Percentiles rank a stretch among this genome's conserved stretches.
Conservation (phyloP, 2,888 invertebrate species). For the Pristionchus maxplancki region DNA sequence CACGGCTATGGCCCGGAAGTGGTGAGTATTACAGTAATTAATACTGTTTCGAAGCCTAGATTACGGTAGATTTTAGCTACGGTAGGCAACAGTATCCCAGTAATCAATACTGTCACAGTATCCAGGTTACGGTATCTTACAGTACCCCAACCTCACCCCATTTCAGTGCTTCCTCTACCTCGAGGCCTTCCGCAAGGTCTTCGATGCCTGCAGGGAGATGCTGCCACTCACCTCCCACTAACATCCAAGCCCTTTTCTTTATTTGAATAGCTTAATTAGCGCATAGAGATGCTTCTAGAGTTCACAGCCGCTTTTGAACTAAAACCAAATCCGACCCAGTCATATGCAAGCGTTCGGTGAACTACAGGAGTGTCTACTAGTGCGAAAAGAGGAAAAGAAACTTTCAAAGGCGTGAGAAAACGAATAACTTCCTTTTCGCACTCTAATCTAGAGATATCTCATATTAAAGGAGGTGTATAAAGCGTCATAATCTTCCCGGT, state of each 20-base stretch:
- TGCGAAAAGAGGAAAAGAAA: too few relatives aligned
- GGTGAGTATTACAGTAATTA: conserved; percentile 1
- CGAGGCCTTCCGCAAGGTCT: neutral
- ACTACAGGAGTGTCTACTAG: too few relatives aligned
- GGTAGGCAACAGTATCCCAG: neutral
- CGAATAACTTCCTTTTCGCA: too few relatives aligned
- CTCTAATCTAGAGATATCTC: too few relatives aligned
- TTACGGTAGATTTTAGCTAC: neutral
- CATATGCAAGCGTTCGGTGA: too few relatives aligned
- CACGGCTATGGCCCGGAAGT: conserved; percentile 24
- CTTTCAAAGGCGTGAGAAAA: too few relatives aligned
- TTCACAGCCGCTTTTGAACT: too few relatives aligned
- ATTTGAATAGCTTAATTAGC: neutral
- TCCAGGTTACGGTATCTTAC: neutral
- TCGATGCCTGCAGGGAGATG: neutral
- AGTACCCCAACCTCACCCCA: neutral
- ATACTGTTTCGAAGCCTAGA: too few relatives aligned
- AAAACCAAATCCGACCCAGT: too few relatives aligned
- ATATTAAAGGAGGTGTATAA: too few relatives aligned
- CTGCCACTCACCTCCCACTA: neutral
- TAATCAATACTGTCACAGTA: too few relatives aligned
- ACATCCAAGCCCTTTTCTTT: neutral
- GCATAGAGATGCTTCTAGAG: neutral
- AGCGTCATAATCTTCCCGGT: neutral
- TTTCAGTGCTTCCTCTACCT: neutral